These are phyloP conservation scores for Xenus cinereus DNA, from an alignment of 2,113 vertebrate genomes.

Conservation along the genomic window DNA sequence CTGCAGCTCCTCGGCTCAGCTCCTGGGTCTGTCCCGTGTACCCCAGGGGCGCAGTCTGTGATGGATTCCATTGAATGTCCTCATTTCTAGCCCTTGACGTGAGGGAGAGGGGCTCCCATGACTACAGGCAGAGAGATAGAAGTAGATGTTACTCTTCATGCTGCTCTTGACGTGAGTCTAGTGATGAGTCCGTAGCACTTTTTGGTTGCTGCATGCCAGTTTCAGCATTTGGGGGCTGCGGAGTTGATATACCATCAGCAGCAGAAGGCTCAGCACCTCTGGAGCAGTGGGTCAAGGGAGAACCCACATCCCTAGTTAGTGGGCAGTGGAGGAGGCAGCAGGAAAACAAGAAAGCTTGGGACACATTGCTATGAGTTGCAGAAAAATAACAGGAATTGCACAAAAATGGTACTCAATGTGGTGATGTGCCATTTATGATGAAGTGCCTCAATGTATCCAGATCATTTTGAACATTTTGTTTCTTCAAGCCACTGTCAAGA, in stretches of 20 bases:
- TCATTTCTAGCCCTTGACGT: neutral
- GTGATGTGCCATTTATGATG: neutral
- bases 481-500: slow-evolving; percentile 15
- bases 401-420: neutral
- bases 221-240: neutral
- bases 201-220: neutral
- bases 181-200: neutral
- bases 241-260: neutral
- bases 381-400: neutral
- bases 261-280: neutral
- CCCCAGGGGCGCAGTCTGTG: neutral
- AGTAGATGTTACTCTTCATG: neutral
- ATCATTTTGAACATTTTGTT: neutral
- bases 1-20: neutral
- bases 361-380: neutral
- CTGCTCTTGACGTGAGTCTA: rapidly evolving
- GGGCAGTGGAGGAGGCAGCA: neutral
- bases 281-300: neutral
- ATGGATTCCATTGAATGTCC: neutral
- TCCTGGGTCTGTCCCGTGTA: neutral
- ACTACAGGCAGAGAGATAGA: neutral
- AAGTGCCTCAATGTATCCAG: neutral
- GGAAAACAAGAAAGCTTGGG: neutral
- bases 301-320: neutral
- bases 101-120: neutral